Base-by-base conservation (phyloP, 2,113 vertebrate genomes). In the Malurus elegans region DNA sequence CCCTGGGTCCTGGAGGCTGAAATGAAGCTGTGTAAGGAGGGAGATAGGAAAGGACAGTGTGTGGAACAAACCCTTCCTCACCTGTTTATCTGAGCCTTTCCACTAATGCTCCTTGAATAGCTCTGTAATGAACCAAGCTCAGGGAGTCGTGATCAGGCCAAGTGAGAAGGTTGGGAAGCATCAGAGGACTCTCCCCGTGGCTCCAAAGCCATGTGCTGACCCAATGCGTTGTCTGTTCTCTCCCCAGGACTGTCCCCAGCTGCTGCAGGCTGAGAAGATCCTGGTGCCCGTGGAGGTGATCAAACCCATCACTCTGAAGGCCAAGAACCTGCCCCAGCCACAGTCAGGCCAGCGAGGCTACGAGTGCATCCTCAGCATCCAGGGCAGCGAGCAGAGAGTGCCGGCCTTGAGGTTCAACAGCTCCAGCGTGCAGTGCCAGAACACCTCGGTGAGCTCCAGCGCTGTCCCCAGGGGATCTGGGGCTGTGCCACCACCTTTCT, bases 341-440 rank as follows among this genome's bases (percentile, higher is more conserved):
- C 99, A 99, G 97, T 99, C 99, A 0, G 99, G 99, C n/a, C 99
- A 99, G 96, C 95, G 99, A 1, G 99, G 99, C 21, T 99, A 99
- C 1, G 99, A 99, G 92, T 99, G 99, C 76, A 95, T 99, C 91
- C 97, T 99, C 64, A 99, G 86, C 96, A 99, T 99, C 97, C 99
- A 99, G 93, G 99, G 99, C 58, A 98, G 95, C 1, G 99, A 99
- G 94, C 98, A 99, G 96, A 75, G 99, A 40, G 99, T 99, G 25
- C 99, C 99, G 0, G 99, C 99, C 47, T 86, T 99, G 82, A 98
- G 99, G 86, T 99, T 99, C 97, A 99, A 99, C 98, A 99, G 99
- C 97, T 99, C 99, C 97, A 99, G 99, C 0, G 99, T 99, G 78
- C 99, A 99, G 95, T 99, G 99, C 97, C 99, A 99, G 96, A 99